Percentiles rank a stretch among this genome's conserved stretches.
Conservation (phyloP, 2,113 vertebrate species). For the Heptranchias perlo region DNA sequence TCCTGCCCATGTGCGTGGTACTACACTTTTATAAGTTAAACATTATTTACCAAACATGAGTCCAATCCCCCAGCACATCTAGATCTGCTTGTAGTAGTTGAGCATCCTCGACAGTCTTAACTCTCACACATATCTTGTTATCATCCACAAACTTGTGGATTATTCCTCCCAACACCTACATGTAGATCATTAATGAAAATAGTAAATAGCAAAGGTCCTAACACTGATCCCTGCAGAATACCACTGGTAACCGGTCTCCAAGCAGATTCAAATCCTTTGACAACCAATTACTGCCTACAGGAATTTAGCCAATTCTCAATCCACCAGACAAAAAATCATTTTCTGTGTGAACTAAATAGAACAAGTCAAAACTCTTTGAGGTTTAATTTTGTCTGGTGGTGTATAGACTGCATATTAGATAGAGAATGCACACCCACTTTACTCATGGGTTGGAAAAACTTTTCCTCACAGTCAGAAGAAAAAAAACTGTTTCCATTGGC, state of each 20-base stretch:
- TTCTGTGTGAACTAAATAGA: neutral
- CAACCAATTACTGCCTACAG: neutral
- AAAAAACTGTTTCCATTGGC: neutral
- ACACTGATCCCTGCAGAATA: neutral
- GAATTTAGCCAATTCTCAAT: neutral
- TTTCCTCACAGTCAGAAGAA: neutral
- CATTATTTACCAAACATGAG: neutral
- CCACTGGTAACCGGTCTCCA: neutral
- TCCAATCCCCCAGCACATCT: neutral
- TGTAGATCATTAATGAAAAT: neutral
- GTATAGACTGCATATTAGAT: neutral
- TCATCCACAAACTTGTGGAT: neutral
- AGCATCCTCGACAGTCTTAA: neutral
- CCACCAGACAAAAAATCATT: neutral
- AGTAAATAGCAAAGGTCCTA: neutral
- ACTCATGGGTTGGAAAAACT: neutral
- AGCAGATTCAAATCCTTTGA: neutral
- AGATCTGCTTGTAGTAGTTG: neutral
- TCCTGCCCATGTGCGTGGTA: neutral
- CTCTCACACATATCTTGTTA: neutral
- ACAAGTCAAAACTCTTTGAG: neutral
- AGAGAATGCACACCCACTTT: neutral
- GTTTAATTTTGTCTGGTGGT: neutral
- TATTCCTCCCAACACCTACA: neutral
- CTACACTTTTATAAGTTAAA: neutral